Conservation (phyloP, 2,888 invertebrate species). For the Perithous albicinctus region DNA sequence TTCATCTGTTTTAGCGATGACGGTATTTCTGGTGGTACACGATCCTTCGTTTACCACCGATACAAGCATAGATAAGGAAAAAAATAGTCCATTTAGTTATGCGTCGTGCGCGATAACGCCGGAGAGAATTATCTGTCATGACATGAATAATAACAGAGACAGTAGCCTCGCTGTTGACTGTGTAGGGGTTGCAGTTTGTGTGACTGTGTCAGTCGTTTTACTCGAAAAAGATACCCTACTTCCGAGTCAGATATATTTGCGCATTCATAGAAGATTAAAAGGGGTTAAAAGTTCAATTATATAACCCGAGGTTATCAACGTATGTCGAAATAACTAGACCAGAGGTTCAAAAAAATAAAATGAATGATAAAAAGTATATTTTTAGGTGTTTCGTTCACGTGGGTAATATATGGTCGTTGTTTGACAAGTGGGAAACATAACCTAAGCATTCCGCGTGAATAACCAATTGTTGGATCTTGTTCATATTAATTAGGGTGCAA, state of each 20-base stretch:
- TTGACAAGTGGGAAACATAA: not conserved
- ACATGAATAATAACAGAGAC: constrained; percentile 30
- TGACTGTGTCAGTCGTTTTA: not conserved
- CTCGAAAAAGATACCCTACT: not conserved
- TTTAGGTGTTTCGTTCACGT: not conserved
- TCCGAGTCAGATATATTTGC: not conserved
- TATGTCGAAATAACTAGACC: not conserved
- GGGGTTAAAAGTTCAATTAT: not conserved
- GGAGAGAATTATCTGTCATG: constrained; percentile 15
- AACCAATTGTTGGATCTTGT: not conserved
- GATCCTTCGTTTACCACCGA: constrained; percentile 16
- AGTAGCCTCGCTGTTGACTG: not conserved
- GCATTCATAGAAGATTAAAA: not conserved
- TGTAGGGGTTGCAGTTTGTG: not conserved
- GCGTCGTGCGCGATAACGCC: constrained; percentile 27
- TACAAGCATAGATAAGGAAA: constrained; percentile 27
- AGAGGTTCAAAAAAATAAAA: not conserved
- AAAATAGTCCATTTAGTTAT: constrained; percentile 29
- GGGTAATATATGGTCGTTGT: not conserved
- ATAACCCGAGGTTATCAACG: not conserved
- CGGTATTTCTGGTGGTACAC: not conserved
- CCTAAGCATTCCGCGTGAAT: not conserved
- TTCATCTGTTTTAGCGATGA: constrained; percentile 5
- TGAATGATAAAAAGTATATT: not conserved
- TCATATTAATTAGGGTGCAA: not conserved